phyloP scores from a whole-genome alignment of 2,888 invertebrate species.

The Agrochola macilenta region DNA sequence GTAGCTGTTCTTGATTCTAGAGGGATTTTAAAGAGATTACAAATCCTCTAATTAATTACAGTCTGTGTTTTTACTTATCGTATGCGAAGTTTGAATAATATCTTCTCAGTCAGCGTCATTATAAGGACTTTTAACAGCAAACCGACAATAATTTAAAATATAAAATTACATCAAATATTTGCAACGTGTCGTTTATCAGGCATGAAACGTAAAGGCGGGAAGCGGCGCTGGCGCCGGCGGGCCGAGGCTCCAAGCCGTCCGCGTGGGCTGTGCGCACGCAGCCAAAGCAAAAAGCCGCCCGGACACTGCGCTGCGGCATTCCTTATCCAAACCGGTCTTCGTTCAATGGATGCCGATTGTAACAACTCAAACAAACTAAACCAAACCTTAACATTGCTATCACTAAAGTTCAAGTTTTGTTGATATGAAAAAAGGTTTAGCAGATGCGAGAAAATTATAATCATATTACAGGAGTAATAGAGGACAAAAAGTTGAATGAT shows the following conservation, averaged over 20 bases:
- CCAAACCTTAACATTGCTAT: slow-evolving; percentile 68
- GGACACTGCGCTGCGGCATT: slow-evolving; percentile 83
- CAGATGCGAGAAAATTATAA: slow-evolving; percentile 83
- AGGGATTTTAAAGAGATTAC: not conserved
- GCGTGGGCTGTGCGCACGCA: slow-evolving; percentile 84
- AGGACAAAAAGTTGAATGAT: slow-evolving; percentile 84
- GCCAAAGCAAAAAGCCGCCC: slow-evolving; percentile 85
- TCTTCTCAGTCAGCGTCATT: not conserved
- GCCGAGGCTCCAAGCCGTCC: slow-evolving; percentile 72
- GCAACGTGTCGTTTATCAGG: slow-evolving; percentile 83
- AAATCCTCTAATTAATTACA: not conserved
- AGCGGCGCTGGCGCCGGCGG: slow-evolving; percentile 78
- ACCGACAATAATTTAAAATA: slow-evolving; percentile 42
- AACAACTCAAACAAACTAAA: slow-evolving; percentile 70
- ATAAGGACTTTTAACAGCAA: slow-evolving; percentile 18
- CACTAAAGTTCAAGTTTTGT: slow-evolving; percentile 67
- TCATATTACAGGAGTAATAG: slow-evolving; percentile 84
- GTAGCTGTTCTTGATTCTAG: not conserved
- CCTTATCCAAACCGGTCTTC: slow-evolving; percentile 86
- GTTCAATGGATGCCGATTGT: slow-evolving; percentile 86
- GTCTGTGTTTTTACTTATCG: not conserved
- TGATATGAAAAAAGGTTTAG: slow-evolving; percentile 58
- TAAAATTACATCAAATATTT: slow-evolving; percentile 81
- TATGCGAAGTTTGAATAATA: not conserved
- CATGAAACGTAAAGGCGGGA: slow-evolving; percentile 75